Conservation (phyloP, 2,888 invertebrate species). For the Apocheima hispidaria region DNA sequence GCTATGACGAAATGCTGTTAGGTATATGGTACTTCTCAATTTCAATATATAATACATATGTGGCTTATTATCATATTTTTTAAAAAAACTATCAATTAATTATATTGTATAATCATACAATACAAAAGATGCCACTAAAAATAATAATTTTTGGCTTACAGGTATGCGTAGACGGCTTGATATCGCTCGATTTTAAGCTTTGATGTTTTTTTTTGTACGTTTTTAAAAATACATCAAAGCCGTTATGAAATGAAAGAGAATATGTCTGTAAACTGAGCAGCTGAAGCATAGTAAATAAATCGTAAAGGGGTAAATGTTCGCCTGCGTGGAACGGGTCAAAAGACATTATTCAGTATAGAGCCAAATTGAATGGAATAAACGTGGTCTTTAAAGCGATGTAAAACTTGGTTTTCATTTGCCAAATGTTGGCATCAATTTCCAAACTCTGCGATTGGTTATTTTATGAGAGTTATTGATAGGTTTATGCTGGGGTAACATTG, state of each 20-base stretch:
- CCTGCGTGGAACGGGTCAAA: constrained; percentile 63
- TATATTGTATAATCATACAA: constrained; percentile 31
- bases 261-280: constrained; percentile 45
- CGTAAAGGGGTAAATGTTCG: constrained; percentile 62
- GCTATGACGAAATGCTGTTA: constrained; percentile 64
- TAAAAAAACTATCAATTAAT: constrained; percentile 31
- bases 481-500: too few species aligned
- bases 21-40: constrained; percentile 26
- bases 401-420: constrained; percentile 43
- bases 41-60: constrained; percentile 30
- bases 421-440: constrained; percentile 13
- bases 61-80: constrained; percentile 35
- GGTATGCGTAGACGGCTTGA: background rate
- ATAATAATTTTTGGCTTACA: constrained; percentile 28
- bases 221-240: constrained; percentile 44
- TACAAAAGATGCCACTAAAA: constrained; percentile 27
- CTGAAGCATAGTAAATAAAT: constrained; percentile 60
- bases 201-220: constrained; percentile 22
- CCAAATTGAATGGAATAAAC: constrained; percentile 47
- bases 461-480: constrained; percentile 25
- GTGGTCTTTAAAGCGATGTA: constrained; percentile 54
- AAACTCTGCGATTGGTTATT: constrained; percentile 43
- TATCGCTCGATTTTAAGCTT: constrained; percentile 13
- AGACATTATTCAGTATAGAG: constrained; percentile 68
- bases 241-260: constrained; percentile 46